Evolutionary conservation across 2,113 vertebrate species (phyloP).

Genomic region (Periophthalmus modestus): DNA sequence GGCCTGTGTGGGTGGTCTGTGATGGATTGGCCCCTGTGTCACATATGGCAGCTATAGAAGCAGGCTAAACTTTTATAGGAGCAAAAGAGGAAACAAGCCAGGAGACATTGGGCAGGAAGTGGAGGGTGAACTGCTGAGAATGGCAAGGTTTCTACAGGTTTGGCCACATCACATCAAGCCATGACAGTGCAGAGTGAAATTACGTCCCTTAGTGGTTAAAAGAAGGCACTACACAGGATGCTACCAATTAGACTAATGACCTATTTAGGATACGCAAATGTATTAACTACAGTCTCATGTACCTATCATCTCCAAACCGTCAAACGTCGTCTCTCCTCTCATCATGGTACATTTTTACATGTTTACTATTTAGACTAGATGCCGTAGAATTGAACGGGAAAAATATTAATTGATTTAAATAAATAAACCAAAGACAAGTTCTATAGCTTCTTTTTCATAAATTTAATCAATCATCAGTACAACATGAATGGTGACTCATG

Average conservation of each 20-base stretch:
- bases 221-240: background rate
- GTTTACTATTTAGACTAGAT: background rate
- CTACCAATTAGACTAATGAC: no score
- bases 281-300: no score
- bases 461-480: background rate
- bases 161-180: no score
- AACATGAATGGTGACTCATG: background rate
- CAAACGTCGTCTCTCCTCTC: no score
- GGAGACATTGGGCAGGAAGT: slow-evolving; percentile 53
- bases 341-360: no score
- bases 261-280: no score
- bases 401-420: background rate
- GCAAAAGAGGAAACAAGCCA: slow-evolving; percentile 41
- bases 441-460: background rate
- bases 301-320: no score
- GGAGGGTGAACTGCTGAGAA: slow-evolving; percentile 50
- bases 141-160: no score
- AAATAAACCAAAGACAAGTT: background rate
- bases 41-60: background rate
- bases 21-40: background rate
- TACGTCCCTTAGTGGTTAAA: slow-evolving; percentile 54
- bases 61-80: slow-evolving; percentile 13
- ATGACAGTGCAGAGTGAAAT: slow-evolving; percentile 15
- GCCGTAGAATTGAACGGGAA: background rate
- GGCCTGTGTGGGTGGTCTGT: background rate